phyloP scores from a whole-genome alignment of 2,888 invertebrate genomes.

The Leptopterna dolabrata region DNA sequence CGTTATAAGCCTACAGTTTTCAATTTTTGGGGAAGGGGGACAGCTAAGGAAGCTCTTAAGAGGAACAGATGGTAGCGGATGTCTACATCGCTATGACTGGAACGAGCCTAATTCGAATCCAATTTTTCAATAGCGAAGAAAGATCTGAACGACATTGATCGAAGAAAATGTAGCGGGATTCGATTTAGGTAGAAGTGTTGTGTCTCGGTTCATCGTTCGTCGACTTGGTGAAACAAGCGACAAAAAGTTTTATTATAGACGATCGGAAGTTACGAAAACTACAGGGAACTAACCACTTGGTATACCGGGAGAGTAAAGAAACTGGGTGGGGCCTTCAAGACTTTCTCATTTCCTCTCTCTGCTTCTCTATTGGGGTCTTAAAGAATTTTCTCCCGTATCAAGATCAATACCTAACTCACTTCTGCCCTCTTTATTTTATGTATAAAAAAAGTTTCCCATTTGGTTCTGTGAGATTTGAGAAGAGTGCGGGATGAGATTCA shows the following conservation, averaged over 20 bases:
- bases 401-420: conserved; percentile 43
- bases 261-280: conserved; percentile 50
- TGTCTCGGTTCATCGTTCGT: background rate
- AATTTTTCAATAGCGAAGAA: background rate
- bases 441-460: conserved; percentile 39
- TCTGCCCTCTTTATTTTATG: conserved; percentile 33
- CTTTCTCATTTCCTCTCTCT: conserved; percentile 51
- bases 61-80: no score
- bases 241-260: conserved; percentile 46
- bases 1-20: no score
- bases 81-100: no score
- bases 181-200: background rate
- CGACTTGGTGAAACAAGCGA: conserved; percentile 34
- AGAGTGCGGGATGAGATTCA: background rate
- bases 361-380: conserved; percentile 17
- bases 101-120: no score
- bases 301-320: conserved; percentile 26
- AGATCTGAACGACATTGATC: background rate
- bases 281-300: conserved; percentile 43
- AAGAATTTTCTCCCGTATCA: conserved; percentile 47
- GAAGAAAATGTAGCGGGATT: background rate
- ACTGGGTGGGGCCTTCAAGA: conserved; percentile 10
- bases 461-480: background rate
- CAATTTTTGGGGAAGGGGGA: no score
- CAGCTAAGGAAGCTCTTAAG: no score